These are phyloP conservation scores for Mirounga angustirostris DNA, from an alignment of 2,113 vertebrate species.

Conservation along the genomic window DNA sequence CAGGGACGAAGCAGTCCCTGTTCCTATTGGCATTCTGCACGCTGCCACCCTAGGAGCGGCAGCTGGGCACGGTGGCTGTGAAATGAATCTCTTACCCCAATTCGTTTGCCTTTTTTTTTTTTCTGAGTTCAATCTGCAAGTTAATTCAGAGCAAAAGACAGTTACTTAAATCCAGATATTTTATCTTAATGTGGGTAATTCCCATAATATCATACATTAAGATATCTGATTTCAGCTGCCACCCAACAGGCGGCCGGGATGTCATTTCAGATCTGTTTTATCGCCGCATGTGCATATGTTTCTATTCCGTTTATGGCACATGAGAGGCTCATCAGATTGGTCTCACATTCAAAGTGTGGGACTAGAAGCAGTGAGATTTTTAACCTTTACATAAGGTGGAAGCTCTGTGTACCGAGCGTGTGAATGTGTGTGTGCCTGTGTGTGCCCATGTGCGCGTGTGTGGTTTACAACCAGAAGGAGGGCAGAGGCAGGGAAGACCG, in stretches of 20 bases:
- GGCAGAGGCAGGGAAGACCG: not conserved
- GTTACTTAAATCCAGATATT: slow-evolving; percentile 84
- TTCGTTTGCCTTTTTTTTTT: slow-evolving; percentile 58
- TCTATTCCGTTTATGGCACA: slow-evolving; percentile 76
- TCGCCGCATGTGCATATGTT: slow-evolving; percentile 78
- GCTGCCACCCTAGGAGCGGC: not conserved
- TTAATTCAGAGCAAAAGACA: slow-evolving; percentile 80
- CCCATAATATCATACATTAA: slow-evolving; percentile 83
- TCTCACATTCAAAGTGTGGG: slow-evolving; percentile 62
- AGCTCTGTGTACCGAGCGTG: not conserved
- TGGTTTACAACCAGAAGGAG: not conserved
- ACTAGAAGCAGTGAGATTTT: slow-evolving; percentile 37
- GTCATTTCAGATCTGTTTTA: slow-evolving; percentile 76
- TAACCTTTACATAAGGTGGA: slow-evolving; percentile 37
- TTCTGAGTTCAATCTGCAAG: slow-evolving; percentile 65
- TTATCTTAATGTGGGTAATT: slow-evolving; percentile 84
- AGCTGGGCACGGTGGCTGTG: not conserved
- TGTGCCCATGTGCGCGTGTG: not conserved
- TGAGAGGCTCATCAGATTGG: slow-evolving; percentile 69
- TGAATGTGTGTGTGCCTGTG: not conserved
- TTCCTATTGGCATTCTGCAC: not conserved
- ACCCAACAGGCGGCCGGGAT: slow-evolving; percentile 77
- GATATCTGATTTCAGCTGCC: slow-evolving; percentile 84
- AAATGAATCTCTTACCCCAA: not conserved
- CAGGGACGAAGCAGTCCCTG: not conserved